Evolutionary conservation across 2,113 vertebrate genomes (phyloP), one percentile per base, ranked within the genome.

Genomic region (Oreocharis arfaki): DNA sequence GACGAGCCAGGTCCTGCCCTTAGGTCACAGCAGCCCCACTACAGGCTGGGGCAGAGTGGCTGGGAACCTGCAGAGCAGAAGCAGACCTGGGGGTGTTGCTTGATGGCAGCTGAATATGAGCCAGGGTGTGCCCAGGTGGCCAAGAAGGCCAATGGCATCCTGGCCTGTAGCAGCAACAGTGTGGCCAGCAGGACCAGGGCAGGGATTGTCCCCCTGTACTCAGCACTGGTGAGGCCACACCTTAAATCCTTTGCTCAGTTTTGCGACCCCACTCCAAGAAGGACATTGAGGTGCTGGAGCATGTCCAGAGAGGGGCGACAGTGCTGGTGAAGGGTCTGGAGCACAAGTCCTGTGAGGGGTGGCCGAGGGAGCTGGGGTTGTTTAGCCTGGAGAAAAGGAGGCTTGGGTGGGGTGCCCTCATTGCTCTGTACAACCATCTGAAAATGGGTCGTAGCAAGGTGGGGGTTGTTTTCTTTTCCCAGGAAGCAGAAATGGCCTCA

Each of bases 211-310:
- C 4, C 3, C 5, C 11, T 41, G 16, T 56, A 7, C 11, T 49
- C 0, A 0, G 11, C 9, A 15, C 16, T 49, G 42, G 2, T 22
- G 67, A 63, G 42, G 17, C 24, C 3, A 1, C 14, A 18, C 17
- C 32, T 64, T 11, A 42, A 27, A 35, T 42, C 9, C 42, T 49
- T 0, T 64, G 4, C 2, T 13, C 14, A 49, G 26, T 64, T 50
- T 55, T 9, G 3, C 0, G 1, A 13, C 11, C 41, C 9, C 13
- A 26, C 21, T 49, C 3, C 5, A 16, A 9, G 49, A 41, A 46
- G 15, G 24, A 42, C 2, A 5, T 3, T 35, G 30, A 19, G 21
- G 2, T 56, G 26, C 17, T 56, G 17, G 32, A 73, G 7, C 6
- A 5, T 27, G 22, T 37, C 18, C 18, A 15, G 17, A 35, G 50